Evolutionary conservation across 1,140 invertebrate genomes (phyloP), one percentile per base, ranked within the genome.

Genomic region (Heliconius eleuchia): DNA sequence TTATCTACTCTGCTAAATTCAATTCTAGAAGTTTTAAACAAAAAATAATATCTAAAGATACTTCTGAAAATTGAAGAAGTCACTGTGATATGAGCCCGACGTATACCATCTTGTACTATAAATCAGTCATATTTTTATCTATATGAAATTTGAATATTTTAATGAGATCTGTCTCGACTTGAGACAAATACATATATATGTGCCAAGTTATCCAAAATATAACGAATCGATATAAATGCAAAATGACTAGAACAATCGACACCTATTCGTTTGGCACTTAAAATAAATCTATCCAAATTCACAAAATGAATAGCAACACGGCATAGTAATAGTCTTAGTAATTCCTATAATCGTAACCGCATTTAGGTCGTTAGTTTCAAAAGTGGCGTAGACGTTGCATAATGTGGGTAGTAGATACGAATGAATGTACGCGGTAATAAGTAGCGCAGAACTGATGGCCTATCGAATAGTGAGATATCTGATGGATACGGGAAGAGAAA

Each of bases 31-130:
- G 13, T 46, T 46, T 46, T 46, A 52, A 52, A 50, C 0, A 4
- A 5, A 18, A 66, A 66, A 30, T 16, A 66, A 66, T n/a, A 57
- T 4, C 2, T 27, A 4, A 27, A 1, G 8, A 30, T 13, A 66
- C 23, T 66, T 27, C 2, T 27, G 3, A 66, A 66, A 66, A 66
- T 30, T 11, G 74, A 82, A 72, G 37, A 34, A 76, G 42, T 76
- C 27, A 76, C 34, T 71, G 74, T 87, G 87, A 88, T 88, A 88
- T 88, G 87, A 85, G 70, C 30, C 72, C 66, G 83, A 88, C 87
- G 85, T 88, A 87, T 88, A 87, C 85, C 74, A 80, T 81, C 76
- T 86, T 88, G 85, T 88, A 85, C 84, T 86, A 81, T 74, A 46
- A 76, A 71, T 80, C 76, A 80, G 77, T 78, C 80, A 52, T 71